These are phyloP conservation scores for Hippotragus niger DNA, from an alignment of 2,113 vertebrate genomes.

Conservation along the genomic window DNA sequence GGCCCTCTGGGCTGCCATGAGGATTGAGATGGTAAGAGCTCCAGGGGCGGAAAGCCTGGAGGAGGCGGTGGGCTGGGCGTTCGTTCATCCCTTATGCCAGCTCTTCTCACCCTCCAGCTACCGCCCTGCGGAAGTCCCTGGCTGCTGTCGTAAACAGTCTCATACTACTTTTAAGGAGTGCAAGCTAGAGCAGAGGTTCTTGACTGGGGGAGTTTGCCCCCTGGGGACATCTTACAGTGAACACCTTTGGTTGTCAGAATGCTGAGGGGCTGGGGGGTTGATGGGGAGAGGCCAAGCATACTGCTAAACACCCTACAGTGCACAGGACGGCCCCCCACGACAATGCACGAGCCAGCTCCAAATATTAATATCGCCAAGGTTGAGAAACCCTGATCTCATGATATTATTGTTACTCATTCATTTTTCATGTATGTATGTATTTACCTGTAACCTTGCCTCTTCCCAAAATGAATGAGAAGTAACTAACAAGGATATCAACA, in stretches of 20 bases:
- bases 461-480: not conserved
- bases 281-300: not conserved
- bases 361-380: fast-evolving
- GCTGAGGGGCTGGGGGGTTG: not conserved
- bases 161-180: not conserved
- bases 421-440: not conserved
- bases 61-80: not conserved
- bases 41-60: not conserved
- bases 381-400: not conserved
- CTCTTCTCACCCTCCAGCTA: not conserved
- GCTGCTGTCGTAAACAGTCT: not conserved
- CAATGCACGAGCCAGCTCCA: not conserved
- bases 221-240: not conserved
- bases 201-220: not conserved
- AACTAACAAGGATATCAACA: not conserved
- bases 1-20: not conserved
- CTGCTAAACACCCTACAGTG: not conserved
- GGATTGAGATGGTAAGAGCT: not conserved
- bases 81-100: not conserved
- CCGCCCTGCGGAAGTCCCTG: not conserved
- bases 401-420: not conserved
- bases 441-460: not conserved
- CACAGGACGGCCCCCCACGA: not conserved
- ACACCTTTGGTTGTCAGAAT: not conserved
- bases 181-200: not conserved